Evolutionary conservation across 2,888 invertebrate species (phyloP).

Genomic region (Rhogogaster chlorosoma): DNA sequence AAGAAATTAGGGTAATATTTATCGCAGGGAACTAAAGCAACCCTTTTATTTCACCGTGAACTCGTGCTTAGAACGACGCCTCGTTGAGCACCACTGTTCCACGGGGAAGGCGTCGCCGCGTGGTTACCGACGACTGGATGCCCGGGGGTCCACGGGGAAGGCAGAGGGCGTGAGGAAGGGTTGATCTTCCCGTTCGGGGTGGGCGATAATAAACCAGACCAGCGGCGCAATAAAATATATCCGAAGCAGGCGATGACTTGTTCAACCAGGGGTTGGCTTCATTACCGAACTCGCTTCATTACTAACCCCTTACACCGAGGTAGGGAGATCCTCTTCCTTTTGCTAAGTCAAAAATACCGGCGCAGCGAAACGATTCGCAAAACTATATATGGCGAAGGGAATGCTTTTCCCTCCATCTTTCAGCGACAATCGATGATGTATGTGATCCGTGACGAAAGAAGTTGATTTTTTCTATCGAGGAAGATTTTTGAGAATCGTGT

Average conservation of each 20-base stretch:
- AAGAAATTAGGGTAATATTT: slow-evolving; percentile 49
- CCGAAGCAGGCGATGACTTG: slow-evolving; percentile 76
- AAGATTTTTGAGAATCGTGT: neutral
- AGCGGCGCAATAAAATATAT: slow-evolving; percentile 76
- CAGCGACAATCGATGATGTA: neutral
- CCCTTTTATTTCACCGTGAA: slow-evolving; percentile 68
- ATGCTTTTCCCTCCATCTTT: neutral
- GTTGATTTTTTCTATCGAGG: neutral
- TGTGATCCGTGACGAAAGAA: neutral
- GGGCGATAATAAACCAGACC: slow-evolving; percentile 74
- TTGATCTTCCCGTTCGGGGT: slow-evolving; percentile 65
- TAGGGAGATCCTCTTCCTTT: slow-evolving; percentile 27
- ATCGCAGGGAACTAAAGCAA: slow-evolving; percentile 54
- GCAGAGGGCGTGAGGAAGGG: slow-evolving; percentile 74
- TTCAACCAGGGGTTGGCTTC: slow-evolving; percentile 72
- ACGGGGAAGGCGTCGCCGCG: slow-evolving; percentile 65
- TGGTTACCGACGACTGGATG: slow-evolving; percentile 53
- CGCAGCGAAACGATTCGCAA: slow-evolving; percentile 18
- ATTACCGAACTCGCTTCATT: slow-evolving; percentile 75
- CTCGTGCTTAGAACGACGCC: slow-evolving; percentile 71
- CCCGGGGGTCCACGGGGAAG: slow-evolving; percentile 54
- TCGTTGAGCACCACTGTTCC: slow-evolving; percentile 75
- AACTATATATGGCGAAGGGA: neutral
- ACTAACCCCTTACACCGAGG: slow-evolving; percentile 71
- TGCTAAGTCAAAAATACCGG: slow-evolving; percentile 10